Evolutionary conservation across 2,888 invertebrate species (phyloP).

Genomic region (Agriopis marginaria): DNA sequence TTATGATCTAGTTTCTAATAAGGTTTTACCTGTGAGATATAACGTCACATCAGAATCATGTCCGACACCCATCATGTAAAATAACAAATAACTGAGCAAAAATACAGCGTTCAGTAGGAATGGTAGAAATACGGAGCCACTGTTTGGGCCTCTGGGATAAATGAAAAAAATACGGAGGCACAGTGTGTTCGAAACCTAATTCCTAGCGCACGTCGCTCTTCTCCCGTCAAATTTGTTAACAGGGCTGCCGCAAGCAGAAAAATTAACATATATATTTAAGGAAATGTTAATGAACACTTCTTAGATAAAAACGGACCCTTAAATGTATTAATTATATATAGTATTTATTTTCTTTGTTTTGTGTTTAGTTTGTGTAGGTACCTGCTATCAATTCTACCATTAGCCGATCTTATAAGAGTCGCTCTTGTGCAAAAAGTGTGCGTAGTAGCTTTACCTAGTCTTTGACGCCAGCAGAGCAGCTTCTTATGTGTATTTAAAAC

Average conservation of each 20-base stretch:
- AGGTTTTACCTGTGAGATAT: conserved; percentile 18
- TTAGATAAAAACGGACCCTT: no score
- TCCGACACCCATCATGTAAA: conserved; percentile 66
- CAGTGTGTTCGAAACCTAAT: conserved; percentile 70
- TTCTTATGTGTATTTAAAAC: no score
- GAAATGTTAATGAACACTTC: not conserved
- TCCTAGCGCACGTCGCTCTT: conserved; percentile 71
- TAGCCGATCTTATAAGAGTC: no score
- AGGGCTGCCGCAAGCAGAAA: conserved; percentile 60
- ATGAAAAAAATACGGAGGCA: conserved; percentile 64
- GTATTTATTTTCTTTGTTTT: not conserved
- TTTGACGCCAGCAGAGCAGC: no score
- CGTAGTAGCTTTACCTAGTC: no score
- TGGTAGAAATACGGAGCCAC: not conserved
- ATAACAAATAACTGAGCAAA: conserved; percentile 64
- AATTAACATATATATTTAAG: not conserved
- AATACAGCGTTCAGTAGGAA: conserved; percentile 3
- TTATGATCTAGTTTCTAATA: not conserved
- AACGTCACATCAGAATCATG: conserved; percentile 41
- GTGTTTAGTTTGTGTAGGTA: no score
- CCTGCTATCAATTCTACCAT: no score
- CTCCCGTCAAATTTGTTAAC: conserved; percentile 71
- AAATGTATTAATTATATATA: not conserved
- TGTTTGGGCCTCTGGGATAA: conserved; percentile 24
- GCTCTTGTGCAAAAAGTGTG: no score